Evolutionary conservation across 1,140 invertebrate genomes (phyloP).

Genomic region (Drosophila tropicalis): DNA sequence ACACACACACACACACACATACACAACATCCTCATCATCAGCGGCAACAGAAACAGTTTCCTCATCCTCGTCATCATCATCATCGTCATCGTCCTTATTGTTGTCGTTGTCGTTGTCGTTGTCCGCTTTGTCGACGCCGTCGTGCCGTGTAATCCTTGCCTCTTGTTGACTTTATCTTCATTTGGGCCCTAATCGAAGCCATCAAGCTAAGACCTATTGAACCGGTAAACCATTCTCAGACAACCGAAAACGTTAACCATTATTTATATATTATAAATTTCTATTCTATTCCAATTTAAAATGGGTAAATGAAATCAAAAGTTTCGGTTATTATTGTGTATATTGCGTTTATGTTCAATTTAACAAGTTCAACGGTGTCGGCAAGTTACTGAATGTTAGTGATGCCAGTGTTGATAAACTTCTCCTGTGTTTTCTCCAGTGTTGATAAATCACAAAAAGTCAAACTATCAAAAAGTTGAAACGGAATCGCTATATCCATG

Average conservation of each 20-base stretch:
- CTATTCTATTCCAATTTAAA: too few species aligned
- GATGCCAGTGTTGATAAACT: neutral
- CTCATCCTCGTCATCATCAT: conserved; percentile 19
- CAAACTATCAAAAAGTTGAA: too few species aligned
- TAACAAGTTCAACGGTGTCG: too few species aligned
- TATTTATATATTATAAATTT: neutral
- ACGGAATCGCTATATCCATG: neutral
- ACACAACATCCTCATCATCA: too few species aligned
- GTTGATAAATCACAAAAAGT: too few species aligned
- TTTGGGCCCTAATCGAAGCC: conserved; percentile 13
- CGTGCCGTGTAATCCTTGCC: conserved; percentile 37
- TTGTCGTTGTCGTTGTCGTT: conserved; percentile 17
- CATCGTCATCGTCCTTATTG: conserved; percentile 18
- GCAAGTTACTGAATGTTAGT: neutral
- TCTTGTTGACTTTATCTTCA: conserved; percentile 11
- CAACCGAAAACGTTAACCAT: neutral
- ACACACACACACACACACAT: conserved; percentile 6
- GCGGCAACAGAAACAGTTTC: neutral
- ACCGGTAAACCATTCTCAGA: conserved; percentile 5
- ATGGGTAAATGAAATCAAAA: too few species aligned
- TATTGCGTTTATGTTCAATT: too few species aligned
- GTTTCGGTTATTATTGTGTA: neutral
- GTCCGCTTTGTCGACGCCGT: neutral
- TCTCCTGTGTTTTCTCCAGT: neutral
- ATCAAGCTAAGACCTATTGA: conserved; percentile 14